Base-by-base conservation (phyloP, 2,888 invertebrate species). In the Lepeophtheirus nordmannii region DNA sequence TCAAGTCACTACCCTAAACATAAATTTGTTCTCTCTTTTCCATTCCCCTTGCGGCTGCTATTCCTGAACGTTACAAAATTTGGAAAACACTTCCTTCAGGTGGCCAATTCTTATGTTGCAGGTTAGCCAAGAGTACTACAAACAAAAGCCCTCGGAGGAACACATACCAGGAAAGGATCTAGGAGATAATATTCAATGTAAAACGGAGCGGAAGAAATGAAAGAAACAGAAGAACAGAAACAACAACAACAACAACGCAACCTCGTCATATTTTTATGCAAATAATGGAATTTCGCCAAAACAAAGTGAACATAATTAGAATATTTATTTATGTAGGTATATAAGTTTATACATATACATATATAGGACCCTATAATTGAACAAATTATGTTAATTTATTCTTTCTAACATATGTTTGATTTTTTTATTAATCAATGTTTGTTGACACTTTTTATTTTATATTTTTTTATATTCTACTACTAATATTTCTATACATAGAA, bases 151-250 rank as follows among this genome's bases (percentile, higher is more conserved):
- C 7, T 59, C 59, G 7, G 70, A 70, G 30, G 65, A 62, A 14
- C 68, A 58, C 3, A 68, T 70, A 17, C 65, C 68, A 11, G 59
- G 38, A 8, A 23, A 20, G 17, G 69, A 69, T 22, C 65, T 69
- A 14, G 63, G 62, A 10, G 41, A 67, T 10, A 69, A 68, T 39
- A 65, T 63, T 30, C 58, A 59, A 22, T 69, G 69, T 58, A 65
- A 65, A 53, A 69, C 68, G 1, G 68, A 67, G 40, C 22, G 39
- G 20, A n/a, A 41, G 40, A 46, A 46, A 46, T 46, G 17, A 46
- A 46, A 3, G 41, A 41, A 41, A 41, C 10, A n/a, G n/a, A n/a
- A n/a, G n/a, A n/a, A n/a, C n/a, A n/a, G n/a, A n/a, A n/a, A n/a
- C n/a, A n/a, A n/a, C 7, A 30, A 5, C 7, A 30, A 5, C 30